Evolutionary conservation across 2,888 invertebrate species (phyloP).

Genomic region (Taphrorychus bicolor): DNA sequence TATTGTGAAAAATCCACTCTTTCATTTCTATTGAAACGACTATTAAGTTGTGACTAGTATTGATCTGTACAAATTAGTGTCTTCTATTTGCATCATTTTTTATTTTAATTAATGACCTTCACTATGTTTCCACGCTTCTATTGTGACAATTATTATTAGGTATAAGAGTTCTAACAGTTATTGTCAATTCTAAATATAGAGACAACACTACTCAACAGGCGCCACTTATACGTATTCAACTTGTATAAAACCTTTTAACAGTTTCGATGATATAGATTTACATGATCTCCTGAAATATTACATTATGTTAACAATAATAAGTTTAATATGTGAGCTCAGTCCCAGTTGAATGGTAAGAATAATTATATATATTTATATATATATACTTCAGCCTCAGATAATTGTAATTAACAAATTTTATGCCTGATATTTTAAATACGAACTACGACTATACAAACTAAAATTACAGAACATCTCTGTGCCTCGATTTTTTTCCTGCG

Average conservation of each 20-base stretch:
- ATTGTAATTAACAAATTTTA: too few relatives aligned
- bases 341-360: background rate
- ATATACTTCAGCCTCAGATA: background rate
- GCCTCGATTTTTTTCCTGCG: slow-evolving; percentile 63
- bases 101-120: too few relatives aligned
- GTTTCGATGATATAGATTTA: slow-evolving; percentile 5
- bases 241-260: background rate
- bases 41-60: background rate
- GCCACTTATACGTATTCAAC: background rate
- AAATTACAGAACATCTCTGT: slow-evolving; percentile 60
- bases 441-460: background rate
- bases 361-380: background rate
- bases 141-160: background rate
- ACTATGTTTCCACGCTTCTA: too few relatives aligned
- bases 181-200: slow-evolving; percentile 1
- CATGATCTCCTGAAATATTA: too few relatives aligned
- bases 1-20: too few relatives aligned
- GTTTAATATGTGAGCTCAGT: too few relatives aligned
- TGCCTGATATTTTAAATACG: background rate
- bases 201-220: background rate
- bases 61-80: background rate
- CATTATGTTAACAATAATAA: slow-evolving; percentile 2
- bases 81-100: too few relatives aligned
- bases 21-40: background rate
- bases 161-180: background rate